A percentile compares a stretch with the other conserved stretches of the same genome.
Evolutionary conservation across 2,797 vertebrate genomes (phyloP).

Genomic region (Acanthurus tractus): DNA sequence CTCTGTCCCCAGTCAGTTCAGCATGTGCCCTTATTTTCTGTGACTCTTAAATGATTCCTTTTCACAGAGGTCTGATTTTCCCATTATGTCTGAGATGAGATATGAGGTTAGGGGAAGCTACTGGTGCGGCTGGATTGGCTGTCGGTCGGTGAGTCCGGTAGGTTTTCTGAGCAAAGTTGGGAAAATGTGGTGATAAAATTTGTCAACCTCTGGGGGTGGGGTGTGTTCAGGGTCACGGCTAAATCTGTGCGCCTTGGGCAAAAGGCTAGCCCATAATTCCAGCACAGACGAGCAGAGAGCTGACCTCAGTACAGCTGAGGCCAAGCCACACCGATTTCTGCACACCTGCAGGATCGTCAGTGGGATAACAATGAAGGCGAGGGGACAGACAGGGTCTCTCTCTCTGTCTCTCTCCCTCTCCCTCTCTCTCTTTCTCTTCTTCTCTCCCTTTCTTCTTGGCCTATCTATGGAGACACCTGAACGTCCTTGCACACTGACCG

Average conservation of each 20-base stretch:
- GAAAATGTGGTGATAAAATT: constrained; percentile 91
- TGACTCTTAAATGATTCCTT: constrained; percentile 76
- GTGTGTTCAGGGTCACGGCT: constrained; percentile 89
- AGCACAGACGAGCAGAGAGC: constrained; percentile 87
- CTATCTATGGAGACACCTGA: constrained; percentile 74
- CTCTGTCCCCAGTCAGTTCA: constrained; percentile 53
- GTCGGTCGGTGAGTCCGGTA: constrained; percentile 37
- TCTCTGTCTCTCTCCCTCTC: constrained; percentile 48
- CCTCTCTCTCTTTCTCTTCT: constrained; percentile 28
- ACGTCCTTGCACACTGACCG: constrained; percentile 68
- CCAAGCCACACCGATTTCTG: constrained; percentile 81
- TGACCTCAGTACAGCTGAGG: constrained; percentile 84
- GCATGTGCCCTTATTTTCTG: constrained; percentile 65
- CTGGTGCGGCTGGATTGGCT: constrained; percentile 60
- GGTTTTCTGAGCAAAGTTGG: constrained; percentile 81
- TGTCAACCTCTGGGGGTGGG: constrained; percentile 87
- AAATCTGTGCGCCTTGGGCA: constrained; percentile 90
- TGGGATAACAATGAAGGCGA: constrained; percentile 78
- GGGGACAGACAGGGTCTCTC: constrained; percentile 54
- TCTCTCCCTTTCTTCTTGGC: constrained; percentile 59
- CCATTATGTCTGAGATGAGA: constrained; percentile 79
- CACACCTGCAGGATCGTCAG: constrained; percentile 86
- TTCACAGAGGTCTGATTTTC: constrained; percentile 79
- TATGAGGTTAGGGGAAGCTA: constrained; percentile 71
- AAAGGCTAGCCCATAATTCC: constrained; percentile 91